Percentiles rank a stretch among this genome's conserved stretches.
Evolutionary conservation across 2,113 vertebrate genomes (phyloP).

Genomic region (Ceyx melanurus): DNA sequence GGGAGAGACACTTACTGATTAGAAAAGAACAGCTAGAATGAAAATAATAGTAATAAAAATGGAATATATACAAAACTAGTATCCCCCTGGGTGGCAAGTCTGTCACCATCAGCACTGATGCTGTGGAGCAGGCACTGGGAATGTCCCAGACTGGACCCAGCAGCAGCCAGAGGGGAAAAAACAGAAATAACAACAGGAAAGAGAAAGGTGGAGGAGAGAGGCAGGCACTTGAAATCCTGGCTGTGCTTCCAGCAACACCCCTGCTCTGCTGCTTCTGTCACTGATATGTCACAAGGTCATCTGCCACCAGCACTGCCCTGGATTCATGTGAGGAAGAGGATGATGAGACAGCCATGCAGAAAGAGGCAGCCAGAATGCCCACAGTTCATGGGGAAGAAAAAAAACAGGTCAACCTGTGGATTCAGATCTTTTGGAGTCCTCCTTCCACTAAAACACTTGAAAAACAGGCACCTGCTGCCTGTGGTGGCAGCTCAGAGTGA

Average conservation of each 20-base stretch:
- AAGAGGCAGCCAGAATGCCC: background rate
- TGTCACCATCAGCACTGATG: too few relatives aligned
- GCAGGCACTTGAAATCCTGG: background rate
- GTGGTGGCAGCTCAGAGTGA: background rate
- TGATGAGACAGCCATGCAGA: background rate
- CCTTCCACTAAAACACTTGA: background rate
- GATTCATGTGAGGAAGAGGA: background rate
- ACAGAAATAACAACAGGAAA: slow-evolving; percentile 30
- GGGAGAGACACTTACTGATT: too few relatives aligned
- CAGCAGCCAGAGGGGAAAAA: background rate
- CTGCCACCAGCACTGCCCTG: background rate
- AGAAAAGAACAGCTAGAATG: too few relatives aligned
- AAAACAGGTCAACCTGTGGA: background rate
- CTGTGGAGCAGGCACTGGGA: too few relatives aligned
- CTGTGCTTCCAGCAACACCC: background rate
- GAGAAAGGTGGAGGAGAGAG: background rate
- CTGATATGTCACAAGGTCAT: background rate
- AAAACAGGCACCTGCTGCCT: background rate
- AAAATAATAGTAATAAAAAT: too few relatives aligned
- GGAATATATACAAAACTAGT: too few relatives aligned
- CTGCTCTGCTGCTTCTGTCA: background rate
- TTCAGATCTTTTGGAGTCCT: background rate
- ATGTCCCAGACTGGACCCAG: too few relatives aligned
- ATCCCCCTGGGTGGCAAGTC: too few relatives aligned
- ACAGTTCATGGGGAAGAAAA: background rate